A percentile compares a stretch with the other conserved stretches of the same genome.
These are phyloP conservation scores for Urocyon cinereoargenteus DNA, from an alignment of 2,797 vertebrate species.

Conservation along the genomic window DNA sequence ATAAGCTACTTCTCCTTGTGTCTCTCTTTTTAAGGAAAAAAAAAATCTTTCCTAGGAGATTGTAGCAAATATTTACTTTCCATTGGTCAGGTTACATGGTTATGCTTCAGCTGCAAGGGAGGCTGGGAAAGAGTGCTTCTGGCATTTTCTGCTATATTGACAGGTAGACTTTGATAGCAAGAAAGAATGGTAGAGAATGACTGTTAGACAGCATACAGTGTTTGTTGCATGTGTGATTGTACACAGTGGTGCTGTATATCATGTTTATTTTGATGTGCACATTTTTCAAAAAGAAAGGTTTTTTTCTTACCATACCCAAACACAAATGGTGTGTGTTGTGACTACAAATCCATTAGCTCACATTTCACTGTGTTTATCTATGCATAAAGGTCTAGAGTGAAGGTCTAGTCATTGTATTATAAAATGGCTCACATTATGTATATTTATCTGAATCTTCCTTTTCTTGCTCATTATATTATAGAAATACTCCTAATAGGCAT, in stretches of 20 bases:
- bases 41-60: neutral
- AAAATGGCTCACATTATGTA: neutral
- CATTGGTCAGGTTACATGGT: neutral
- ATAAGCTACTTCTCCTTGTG: neutral
- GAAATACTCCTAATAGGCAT: neutral
- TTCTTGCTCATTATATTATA: neutral
- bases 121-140: neutral
- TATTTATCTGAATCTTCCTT: constrained; percentile 12
- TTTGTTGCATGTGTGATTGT: neutral
- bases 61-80: neutral
- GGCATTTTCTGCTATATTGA: neutral
- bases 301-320: neutral
- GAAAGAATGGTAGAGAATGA: neutral
- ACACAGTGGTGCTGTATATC: neutral
- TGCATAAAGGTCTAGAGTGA: neutral
- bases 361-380: neutral
- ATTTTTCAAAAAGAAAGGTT: neutral
- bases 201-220: neutral
- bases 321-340: no score
- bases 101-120: neutral
- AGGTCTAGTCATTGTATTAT: neutral
- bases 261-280: neutral
- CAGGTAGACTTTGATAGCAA: neutral
- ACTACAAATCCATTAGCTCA: neutral
- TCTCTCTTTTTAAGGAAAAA: constrained; percentile 8